These are phyloP conservation scores for Dinoponera quadriceps DNA, from an alignment of 1,140 invertebrate species.

Conservation along the genomic window DNA sequence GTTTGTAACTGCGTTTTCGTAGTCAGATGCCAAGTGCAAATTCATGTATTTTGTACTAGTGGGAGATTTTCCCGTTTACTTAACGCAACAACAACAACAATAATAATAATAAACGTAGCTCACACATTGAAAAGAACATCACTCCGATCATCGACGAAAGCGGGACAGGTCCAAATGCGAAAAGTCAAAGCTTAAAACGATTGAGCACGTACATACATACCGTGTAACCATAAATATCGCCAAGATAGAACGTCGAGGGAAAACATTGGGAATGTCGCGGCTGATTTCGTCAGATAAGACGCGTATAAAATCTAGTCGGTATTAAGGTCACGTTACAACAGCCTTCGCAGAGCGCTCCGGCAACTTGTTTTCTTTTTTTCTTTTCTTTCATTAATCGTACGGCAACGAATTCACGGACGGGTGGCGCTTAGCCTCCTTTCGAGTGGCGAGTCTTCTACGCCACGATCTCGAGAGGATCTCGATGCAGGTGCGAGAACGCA, in stretches of 20 bases:
- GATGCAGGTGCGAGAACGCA: constrained; percentile 1
- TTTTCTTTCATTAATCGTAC: constrained; percentile 57
- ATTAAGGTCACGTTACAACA: constrained; percentile 68
- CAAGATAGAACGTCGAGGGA: constrained; percentile 53
- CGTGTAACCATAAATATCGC: constrained; percentile 28
- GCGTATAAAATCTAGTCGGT: constrained; percentile 64
- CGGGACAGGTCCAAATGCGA: not conserved
- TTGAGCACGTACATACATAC: constrained; percentile 6
- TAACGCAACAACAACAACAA: no score
- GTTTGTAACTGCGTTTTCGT: no score
- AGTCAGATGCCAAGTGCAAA: no score
- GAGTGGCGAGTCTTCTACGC: constrained; percentile 49
- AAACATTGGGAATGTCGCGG: constrained; percentile 63
- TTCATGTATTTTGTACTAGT: no score
- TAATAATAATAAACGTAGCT: not conserved
- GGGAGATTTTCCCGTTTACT: no score
- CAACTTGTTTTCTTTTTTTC: constrained; percentile 39
- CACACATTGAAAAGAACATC: not conserved
- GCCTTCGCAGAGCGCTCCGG: constrained; percentile 62
- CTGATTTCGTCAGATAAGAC: constrained; percentile 69
- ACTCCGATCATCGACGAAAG: not conserved
- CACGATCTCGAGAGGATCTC: constrained; percentile 25
- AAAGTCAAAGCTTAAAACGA: constrained; percentile 12
- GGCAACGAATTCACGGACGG: constrained; percentile 70
- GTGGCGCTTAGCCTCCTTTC: constrained; percentile 75